Evolutionary conservation across 37 sponge, comb jelly and placozoan species (phyloP).

Genomic region (Chondrilla cf. caribensis): DNA sequence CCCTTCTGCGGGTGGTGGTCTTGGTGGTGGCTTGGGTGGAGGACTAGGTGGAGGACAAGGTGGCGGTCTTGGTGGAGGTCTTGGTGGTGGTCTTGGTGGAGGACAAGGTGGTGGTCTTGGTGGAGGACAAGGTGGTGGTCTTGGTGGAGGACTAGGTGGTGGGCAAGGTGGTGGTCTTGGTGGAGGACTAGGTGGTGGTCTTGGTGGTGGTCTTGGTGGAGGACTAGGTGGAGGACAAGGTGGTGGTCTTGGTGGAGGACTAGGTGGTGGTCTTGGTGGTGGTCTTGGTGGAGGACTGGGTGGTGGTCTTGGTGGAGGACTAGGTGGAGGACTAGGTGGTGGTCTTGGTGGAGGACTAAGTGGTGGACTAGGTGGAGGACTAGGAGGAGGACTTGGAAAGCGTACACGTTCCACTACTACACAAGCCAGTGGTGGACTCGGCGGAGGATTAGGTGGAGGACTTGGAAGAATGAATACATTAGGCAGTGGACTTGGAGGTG

Average conservation of each 20-base stretch:
- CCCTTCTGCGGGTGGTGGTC: conserved; percentile 19
- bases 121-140: background rate
- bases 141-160: background rate
- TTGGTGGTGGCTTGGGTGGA: background rate
- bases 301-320: conserved; percentile 10
- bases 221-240: conserved; percentile 12
- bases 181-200: background rate
- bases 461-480: background rate
- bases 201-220: conserved; percentile 5
- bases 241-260: background rate
- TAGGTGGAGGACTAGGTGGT: background rate
- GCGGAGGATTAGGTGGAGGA: background rate
- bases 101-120: background rate
- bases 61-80: conserved; percentile 8
- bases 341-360: conserved; percentile 2
- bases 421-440: too few species aligned
- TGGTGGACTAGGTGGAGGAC: background rate
- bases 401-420: background rate
- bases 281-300: conserved; percentile 8
- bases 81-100: conserved; percentile 11
- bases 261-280: background rate
- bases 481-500: background rate
- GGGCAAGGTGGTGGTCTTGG: background rate
- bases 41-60: conserved; percentile 8
- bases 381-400: conserved; percentile 4